phyloP scores from a whole-genome alignment of 2,797 vertebrate genomes.

The Coluber constrictor region DNA sequence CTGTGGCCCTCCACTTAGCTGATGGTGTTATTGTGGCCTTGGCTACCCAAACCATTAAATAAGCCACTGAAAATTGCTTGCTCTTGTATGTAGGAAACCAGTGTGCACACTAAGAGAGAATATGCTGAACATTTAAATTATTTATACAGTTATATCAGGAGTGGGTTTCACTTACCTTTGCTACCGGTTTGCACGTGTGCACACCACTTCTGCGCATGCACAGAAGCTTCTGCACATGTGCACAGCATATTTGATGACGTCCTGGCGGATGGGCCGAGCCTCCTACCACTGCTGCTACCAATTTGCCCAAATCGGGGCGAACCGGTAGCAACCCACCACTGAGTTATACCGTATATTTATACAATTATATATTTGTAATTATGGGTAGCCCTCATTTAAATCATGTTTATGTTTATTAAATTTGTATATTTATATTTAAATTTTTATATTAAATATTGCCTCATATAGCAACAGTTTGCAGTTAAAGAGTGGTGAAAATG shows the following conservation, averaged over 20 bases:
- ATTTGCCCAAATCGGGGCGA: too few species aligned
- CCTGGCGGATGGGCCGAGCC: too few species aligned
- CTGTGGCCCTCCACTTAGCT: neutral
- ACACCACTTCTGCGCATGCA: too few species aligned
- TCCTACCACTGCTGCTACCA: too few species aligned
- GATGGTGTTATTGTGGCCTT: neutral
- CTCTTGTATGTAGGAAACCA: neutral
- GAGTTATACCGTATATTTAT: neutral
- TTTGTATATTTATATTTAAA: too few species aligned
- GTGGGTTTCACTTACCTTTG: too few species aligned
- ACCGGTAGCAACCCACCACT: too few species aligned
- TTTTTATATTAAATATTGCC: neutral
- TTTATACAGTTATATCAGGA: neutral
- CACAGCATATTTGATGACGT: too few species aligned
- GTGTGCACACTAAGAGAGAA: neutral
- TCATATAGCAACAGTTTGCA: neutral
- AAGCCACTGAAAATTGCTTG: neutral
- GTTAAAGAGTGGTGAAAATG: neutral
- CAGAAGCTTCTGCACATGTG: too few species aligned
- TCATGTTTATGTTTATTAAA: too few species aligned
- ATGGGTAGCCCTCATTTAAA: neutral
- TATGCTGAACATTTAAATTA: neutral
- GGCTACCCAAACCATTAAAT: neutral
- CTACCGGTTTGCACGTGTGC: too few species aligned
- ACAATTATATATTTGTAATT: neutral